Evolutionary conservation across 2,888 invertebrate genomes (phyloP).

Genomic region (Melinopterus prodromus): DNA sequence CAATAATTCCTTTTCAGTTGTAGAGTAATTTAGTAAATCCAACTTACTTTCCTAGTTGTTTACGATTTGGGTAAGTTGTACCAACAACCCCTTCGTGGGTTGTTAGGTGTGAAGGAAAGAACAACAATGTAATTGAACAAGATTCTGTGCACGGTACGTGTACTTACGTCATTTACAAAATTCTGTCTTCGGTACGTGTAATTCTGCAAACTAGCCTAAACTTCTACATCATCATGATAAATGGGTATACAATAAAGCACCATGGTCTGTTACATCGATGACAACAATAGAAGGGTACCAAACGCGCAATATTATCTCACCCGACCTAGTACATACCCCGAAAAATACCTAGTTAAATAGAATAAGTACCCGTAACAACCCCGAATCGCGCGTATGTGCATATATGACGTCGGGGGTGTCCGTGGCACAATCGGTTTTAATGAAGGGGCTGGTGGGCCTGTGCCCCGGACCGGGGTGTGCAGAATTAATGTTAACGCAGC

Average conservation of each 20-base stretch:
- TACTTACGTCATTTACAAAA: not conserved
- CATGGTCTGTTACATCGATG: too few relatives aligned
- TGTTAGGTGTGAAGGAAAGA: too few relatives aligned
- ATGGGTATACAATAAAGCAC: too few relatives aligned
- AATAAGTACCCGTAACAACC: not conserved
- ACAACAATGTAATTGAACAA: not conserved
- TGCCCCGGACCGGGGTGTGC: conserved; percentile 15
- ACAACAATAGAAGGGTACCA: not conserved
- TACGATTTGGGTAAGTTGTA: too few relatives aligned
- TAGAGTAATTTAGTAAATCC: too few relatives aligned
- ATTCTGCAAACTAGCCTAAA: too few relatives aligned
- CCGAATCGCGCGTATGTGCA: not conserved
- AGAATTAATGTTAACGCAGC: conserved; percentile 17
- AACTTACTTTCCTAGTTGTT: too few relatives aligned
- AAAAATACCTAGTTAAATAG: not conserved
- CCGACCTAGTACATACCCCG: not conserved
- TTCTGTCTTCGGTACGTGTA: not conserved
- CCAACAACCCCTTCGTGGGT: too few relatives aligned
- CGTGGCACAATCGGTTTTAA: conserved; percentile 10
- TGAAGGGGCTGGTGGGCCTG: conserved; percentile 11
- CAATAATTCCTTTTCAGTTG: too few relatives aligned
- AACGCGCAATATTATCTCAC: not conserved
- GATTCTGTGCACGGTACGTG: not conserved
- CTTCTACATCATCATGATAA: too few relatives aligned
- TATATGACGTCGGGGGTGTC: not conserved